A percentile compares a stretch with the other conserved stretches of the same genome.
Conservation (phyloP, 35 echinoderm and acorn worm genomes). For the Hemicentrotus pulcherrimus region DNA sequence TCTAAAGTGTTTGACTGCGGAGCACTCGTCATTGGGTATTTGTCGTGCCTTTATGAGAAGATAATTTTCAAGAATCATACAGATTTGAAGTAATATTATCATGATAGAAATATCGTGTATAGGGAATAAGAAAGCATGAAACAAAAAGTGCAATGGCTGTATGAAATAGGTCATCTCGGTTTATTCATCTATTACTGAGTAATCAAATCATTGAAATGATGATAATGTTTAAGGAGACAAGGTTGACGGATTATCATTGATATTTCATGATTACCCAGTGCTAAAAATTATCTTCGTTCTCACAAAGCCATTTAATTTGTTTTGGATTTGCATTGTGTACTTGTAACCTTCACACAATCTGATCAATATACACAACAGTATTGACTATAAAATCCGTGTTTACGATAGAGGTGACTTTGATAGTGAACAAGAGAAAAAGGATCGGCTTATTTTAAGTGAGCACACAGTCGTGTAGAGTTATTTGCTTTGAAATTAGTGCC, state of each 20-base stretch:
- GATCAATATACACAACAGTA: neutral
- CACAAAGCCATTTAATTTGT: neutral
- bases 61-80: no score
- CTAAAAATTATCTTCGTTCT: neutral
- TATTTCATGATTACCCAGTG: neutral
- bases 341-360: neutral
- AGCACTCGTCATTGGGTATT: no score
- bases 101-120: no score
- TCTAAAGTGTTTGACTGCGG: no score
- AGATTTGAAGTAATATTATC: no score
- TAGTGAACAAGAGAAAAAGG: neutral
- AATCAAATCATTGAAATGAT: neutral
- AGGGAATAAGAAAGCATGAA: neutral
- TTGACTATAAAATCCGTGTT: neutral
- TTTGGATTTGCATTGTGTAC: neutral
- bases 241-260: neutral
- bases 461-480: slow-evolving; percentile 22
- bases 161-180: neutral
- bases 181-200: neutral
- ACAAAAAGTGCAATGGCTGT: neutral
- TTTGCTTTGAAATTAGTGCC: slow-evolving; percentile 53
- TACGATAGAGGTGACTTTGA: neutral
- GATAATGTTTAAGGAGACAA: neutral
- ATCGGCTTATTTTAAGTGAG: neutral
- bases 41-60: no score